Conservation (phyloP, 2,113 vertebrate genomes). For the Otus sunia region DNA sequence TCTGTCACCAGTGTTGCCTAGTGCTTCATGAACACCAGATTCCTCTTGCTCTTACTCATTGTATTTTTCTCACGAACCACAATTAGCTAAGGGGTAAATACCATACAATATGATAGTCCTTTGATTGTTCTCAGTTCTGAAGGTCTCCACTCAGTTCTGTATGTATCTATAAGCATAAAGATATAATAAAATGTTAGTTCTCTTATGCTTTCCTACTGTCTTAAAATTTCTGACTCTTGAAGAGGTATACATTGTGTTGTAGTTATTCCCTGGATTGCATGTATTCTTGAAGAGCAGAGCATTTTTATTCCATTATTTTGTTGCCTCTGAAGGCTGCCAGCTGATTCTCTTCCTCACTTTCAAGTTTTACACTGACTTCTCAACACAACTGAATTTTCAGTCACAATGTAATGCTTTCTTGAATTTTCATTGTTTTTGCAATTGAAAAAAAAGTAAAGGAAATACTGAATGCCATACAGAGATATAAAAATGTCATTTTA, state of each 20-base stretch:
- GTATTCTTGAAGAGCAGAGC: neutral
- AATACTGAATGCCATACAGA: neutral
- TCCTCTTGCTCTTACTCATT: neutral
- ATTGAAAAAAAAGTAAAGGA: neutral
- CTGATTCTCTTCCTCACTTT: neutral
- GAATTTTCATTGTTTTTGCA: neutral
- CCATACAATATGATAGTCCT: neutral
- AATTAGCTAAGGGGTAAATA: neutral
- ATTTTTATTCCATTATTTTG: neutral
- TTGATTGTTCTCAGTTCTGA: neutral
- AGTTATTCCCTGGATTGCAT: neutral
- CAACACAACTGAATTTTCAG: neutral
- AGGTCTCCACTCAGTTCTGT: neutral
- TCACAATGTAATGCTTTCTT: neutral
- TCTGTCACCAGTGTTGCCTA: neutral
- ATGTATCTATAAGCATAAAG: neutral
- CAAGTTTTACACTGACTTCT: neutral
- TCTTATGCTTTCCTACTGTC: neutral
- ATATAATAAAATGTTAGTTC: neutral
- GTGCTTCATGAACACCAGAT: neutral
- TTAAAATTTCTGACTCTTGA: neutral
- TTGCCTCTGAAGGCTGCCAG: neutral
- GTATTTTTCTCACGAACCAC: neutral
- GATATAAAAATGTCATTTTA: neutral
- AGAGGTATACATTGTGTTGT: rapidly evolving